phyloP scores from a whole-genome alignment of 2,888 invertebrate species.

The Meganola albula region DNA sequence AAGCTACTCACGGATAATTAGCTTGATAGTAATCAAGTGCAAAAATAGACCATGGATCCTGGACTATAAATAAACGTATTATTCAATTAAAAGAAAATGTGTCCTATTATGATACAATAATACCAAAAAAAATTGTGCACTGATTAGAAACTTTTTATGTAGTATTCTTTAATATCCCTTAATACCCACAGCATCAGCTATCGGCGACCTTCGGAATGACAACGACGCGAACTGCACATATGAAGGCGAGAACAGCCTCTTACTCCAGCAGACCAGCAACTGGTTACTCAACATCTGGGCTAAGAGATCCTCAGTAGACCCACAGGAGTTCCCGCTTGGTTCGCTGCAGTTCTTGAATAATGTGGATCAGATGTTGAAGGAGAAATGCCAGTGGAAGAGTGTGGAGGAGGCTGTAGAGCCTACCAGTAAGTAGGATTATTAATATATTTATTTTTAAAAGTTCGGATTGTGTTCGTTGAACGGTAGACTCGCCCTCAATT shows the following conservation, averaged over 20 bases:
- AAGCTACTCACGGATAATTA: too few relatives aligned
- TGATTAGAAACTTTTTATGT: too few relatives aligned
- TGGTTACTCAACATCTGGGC: slow-evolving; percentile 85
- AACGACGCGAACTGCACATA: slow-evolving; percentile 93
- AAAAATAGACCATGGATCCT: too few relatives aligned
- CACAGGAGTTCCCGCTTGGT: background rate
- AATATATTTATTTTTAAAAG: background rate
- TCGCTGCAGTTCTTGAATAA: slow-evolving; percentile 79
- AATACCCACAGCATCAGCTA: slow-evolving; percentile 77
- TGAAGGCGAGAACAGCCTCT: slow-evolving; percentile 94
- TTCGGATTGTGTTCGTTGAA: too few relatives aligned
- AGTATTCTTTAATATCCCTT: background rate
- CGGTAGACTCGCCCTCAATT: too few relatives aligned
- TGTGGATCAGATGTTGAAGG: slow-evolving; percentile 69
- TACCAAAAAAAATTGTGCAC: too few relatives aligned
- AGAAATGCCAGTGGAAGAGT: slow-evolving; percentile 68
- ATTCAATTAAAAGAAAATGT: too few relatives aligned
- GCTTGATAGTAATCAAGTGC: too few relatives aligned
- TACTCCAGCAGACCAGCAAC: slow-evolving; percentile 92
- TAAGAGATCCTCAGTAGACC: slow-evolving; percentile 14
- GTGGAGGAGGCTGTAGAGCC: slow-evolving; percentile 72
- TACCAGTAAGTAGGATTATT: slow-evolving; percentile 57
- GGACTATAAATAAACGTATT: too few relatives aligned
- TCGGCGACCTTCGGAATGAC: slow-evolving; percentile 86
- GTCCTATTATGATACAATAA: too few relatives aligned